phyloP scores from a whole-genome alignment of 1,140 invertebrate species.

The Aphis gossypii region DNA sequence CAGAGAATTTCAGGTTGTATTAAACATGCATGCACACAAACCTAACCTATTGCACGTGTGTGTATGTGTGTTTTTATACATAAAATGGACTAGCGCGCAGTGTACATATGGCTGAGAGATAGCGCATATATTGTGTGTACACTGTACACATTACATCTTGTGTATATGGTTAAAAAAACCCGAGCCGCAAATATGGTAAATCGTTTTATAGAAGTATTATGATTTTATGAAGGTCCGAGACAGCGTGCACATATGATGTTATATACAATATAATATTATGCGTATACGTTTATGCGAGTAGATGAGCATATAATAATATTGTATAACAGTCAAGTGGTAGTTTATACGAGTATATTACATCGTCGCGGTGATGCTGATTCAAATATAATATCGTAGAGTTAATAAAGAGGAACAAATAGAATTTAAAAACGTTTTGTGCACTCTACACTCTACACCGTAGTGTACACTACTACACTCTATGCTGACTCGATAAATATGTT shows the following conservation, averaged over 20 bases:
- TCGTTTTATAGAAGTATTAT: conserved; percentile 18
- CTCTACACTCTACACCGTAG: neutral
- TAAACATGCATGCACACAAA: neutral
- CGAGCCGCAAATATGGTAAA: neutral
- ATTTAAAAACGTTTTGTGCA: neutral
- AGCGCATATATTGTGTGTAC: neutral
- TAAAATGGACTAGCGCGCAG: neutral
- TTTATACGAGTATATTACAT: neutral
- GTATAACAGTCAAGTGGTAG: neutral
- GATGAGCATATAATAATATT: neutral
- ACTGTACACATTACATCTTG: too few species aligned
- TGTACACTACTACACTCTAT: too few species aligned
- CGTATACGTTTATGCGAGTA: neutral
- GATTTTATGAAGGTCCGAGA: neutral
- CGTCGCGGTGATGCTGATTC: neutral
- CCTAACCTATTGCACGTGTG: too few species aligned
- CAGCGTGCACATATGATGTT: neutral
- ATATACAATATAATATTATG: neutral
- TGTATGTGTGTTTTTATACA: too few species aligned
- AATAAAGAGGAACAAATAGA: neutral
- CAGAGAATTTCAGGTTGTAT: neutral
- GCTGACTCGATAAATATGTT: neutral
- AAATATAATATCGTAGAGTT: neutral
- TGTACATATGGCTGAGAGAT: neutral
- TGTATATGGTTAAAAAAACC: neutral